Evolutionary conservation across 2,113 vertebrate species (phyloP), one percentile per base, ranked within the genome.

Genomic region (Apteryx mantelli): DNA sequence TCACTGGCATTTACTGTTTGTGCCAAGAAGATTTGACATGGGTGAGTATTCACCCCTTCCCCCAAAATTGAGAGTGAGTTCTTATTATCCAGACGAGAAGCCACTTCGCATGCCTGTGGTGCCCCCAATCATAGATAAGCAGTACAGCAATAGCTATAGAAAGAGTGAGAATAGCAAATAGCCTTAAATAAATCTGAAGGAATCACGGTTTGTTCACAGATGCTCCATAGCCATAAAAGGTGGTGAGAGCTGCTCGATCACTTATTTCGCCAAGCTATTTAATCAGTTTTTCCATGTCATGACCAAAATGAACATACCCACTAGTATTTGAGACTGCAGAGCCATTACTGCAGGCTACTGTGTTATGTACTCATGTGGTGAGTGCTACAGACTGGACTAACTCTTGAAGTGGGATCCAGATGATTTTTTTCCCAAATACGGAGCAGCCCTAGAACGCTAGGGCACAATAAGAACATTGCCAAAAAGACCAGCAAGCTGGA

Each of bases 351-450:
- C 9, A 52, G 81, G 76, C 48, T 64, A 6, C 65, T 82, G 65
- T 25, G 34, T 20, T 48, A 58, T 48, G 14, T 1, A 1, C 34
- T 50, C 6, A 0, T 3, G 14, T 21, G 38, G 9, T 34, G 6
- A 64, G 34, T 26, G 12, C 48, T 53, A 8, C 11, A 6, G 55
- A 18, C 34, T 44, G 52, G 44, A 56, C 10, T 6, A 44, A 34
- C 24, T 61, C 74, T 38, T n/a, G 8, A 68, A 42, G 28, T 22
- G 69, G 24, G 34, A 77, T 73, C 58, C 66, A 50, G 60, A 58
- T 24, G 4, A 13, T 18, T 21, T 32, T 46, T 24, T 40, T 20
- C 63, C 34, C 15, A 66, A 83, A 22, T 25, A 30, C 25, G 61
- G 32, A 82, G 50, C 5, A 4, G 30, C 22, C 28, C 30, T 60